Base-by-base conservation (phyloP, 1,140 invertebrate species). In the Drosophila sulfurigaster region DNA sequence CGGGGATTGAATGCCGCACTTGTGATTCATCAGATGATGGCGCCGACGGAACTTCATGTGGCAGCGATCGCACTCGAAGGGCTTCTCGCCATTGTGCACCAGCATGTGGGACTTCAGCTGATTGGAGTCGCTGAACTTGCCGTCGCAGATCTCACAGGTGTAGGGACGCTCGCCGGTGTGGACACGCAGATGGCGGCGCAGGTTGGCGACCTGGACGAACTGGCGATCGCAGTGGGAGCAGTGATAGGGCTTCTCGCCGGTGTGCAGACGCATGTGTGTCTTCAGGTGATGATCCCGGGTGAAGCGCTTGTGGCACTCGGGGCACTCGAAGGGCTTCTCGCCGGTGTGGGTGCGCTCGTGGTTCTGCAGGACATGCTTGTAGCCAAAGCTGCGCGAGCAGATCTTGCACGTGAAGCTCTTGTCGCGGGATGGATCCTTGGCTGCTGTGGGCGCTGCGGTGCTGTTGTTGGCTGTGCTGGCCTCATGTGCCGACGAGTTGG, bases 291-390 rank as follows among this genome's bases (percentile, higher is more conserved):
- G 98, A 92, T 99, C 98, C n/a, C 98, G 95, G 1, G 98, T 99
- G 92, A 99, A 99, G 75, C 97, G 95, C 92, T 99, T 98, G 79
- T 98, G 96, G 92, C 98, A 99, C 92, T 98, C 96, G 5, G 95
- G 96, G 91, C 98, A 99, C 89, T 98, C 97, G 93, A 99, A 99
- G 0, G 98, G 98, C 86, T 99, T 98, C 90, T 98, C 98, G 0
- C 98, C 98, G 0, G 98, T 99, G 92, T 99, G 98, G 0, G 98
- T 99, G 57, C 98, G 95, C 77, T 99, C 97, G 92, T 99, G 98
- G 91, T 99, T 99, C 91, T 98, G 97, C 15, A 98, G 93, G 2
- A 99, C 98, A 92, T 99, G 98, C 90, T 99, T 99, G 93, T 99
- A 98, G 5, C 97, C 97, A 85, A 98, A 99, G 1, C 96, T 96